Conservation (phyloP, 2,113 vertebrate species). For the Trematomus loennbergii region DNA sequence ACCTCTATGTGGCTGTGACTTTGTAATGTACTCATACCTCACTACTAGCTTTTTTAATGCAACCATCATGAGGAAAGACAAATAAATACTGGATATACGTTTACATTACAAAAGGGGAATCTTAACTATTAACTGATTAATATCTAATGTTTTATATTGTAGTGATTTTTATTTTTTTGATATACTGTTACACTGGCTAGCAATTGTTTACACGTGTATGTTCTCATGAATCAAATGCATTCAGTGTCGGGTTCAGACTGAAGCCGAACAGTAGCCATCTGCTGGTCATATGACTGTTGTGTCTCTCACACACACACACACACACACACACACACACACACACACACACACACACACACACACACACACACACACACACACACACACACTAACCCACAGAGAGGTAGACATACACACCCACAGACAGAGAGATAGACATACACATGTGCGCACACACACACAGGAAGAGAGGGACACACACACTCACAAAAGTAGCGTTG, state of each 20-base stretch:
- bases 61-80: neutral
- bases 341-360: slow-evolving; percentile 4
- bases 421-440: neutral
- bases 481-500: neutral
- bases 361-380: neutral
- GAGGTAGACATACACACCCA: no score
- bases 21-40: neutral
- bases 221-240: slow-evolving; percentile 58
- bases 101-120: neutral
- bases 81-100: no score
- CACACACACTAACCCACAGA: neutral
- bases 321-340: slow-evolving; percentile 2
- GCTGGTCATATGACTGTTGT: slow-evolving; percentile 70
- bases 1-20: neutral
- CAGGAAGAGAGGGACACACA: neutral
- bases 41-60: neutral
- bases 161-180: no score
- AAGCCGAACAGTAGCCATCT: slow-evolving; percentile 58
- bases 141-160: no score
- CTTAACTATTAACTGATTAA: no score
- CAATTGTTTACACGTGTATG: slow-evolving; percentile 29
- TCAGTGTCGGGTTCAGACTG: slow-evolving; percentile 37
- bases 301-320: slow-evolving; percentile 2
- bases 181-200: neutral
- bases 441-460: no score